Conservation (phyloP, 2,113 vertebrate species). For the Aythya baeri region DNA sequence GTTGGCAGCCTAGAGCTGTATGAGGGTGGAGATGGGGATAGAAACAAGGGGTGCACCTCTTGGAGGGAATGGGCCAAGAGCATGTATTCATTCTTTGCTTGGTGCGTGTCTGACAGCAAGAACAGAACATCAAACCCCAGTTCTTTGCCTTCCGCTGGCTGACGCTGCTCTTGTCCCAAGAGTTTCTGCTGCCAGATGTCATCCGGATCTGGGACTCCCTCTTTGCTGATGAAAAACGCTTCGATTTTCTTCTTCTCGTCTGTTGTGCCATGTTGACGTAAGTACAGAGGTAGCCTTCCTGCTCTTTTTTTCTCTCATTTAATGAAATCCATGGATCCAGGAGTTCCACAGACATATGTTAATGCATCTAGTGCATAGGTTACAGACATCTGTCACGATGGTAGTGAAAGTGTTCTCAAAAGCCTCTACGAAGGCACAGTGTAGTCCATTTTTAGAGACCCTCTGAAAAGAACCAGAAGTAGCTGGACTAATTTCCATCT, state of each 20-base stretch:
- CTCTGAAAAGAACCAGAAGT: background rate
- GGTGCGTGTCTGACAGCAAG: constrained; percentile 83
- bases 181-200: constrained; percentile 95
- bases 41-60: background rate
- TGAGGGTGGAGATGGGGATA: background rate
- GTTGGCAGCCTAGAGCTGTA: background rate
- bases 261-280: constrained; percentile 97
- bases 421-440: background rate
- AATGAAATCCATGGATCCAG: background rate
- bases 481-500: background rate
- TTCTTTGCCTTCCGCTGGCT: constrained; percentile 99
- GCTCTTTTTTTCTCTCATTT: background rate
- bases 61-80: background rate
- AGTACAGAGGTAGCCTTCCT: constrained; percentile 47
- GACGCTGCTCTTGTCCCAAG: constrained; percentile 94
- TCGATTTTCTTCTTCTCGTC: constrained; percentile 95
- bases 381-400: background rate
- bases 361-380: background rate
- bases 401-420: background rate
- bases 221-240: constrained; percentile 91
- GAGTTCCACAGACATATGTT: background rate
- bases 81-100: background rate
- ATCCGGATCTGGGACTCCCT: constrained; percentile 98
- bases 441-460: background rate
- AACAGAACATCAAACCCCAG: constrained; percentile 98